Base-by-base conservation (phyloP, 2,888 invertebrate species). In the Sesamia inferens region DNA sequence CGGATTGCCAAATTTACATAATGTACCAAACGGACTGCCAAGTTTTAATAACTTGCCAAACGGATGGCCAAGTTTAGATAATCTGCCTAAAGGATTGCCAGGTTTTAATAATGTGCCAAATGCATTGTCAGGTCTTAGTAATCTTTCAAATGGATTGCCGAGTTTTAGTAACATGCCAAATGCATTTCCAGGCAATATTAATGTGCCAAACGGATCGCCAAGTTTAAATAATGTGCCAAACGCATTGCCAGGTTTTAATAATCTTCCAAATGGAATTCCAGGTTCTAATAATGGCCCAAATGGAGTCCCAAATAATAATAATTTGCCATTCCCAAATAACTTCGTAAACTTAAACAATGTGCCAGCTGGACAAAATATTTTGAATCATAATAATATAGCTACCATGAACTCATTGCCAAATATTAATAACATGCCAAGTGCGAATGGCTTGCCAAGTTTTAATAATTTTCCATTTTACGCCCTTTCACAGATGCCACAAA, bases 311-410 rank as follows among this genome's bases (percentile, higher is more conserved):
- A 76, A 51, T 16, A 5, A 14, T 8, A 74, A 81, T 51, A 75
- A 74, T 61, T 13, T 57, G 6, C 59, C 44, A 39, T 51, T n/a
- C 6, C 19, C 39, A 0, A 85, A 82, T 74, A 58, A n/a, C 0
- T 39, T 63, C 0, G 42, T 48, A n/a, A 70, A 71, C 39, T 39
- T 70, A 31, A 78, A 64, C 2, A 73, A 72, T 31, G 14, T 31
- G 5, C 66, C 70, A 19, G n/a, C 11, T 22, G 78, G 11, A 47
- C 44, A 59, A 47, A 70, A 81, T 54, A 62, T 65, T 48, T n/a
- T 68, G 6, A 68, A 77, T 16, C 57, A 57, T 7, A 84, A 79
- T 77, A 73, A 76, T 59, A 48, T 74, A 10, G 62, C 39, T 61
- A 10, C 24, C 58, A 8, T 3, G 0, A 80, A 82, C 16, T 42